Evolutionary conservation across 2,888 invertebrate genomes (phyloP).

Genomic region (Epirrita christyi): DNA sequence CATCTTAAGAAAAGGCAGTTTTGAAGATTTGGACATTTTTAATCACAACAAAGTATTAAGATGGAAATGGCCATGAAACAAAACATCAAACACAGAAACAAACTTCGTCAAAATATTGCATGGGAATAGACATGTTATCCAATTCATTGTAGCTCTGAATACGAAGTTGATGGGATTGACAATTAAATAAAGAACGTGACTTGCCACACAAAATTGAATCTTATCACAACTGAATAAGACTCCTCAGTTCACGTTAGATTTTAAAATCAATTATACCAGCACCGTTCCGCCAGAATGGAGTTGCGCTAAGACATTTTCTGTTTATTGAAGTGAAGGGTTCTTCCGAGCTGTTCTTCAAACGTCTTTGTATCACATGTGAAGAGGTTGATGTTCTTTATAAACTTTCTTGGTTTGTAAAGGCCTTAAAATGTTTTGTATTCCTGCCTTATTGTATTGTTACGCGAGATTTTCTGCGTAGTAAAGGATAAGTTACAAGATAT

Average conservation of each 20-base stretch:
- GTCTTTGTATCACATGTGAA: slow-evolving; percentile 20
- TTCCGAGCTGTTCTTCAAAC: slow-evolving; percentile 33
- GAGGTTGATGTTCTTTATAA: slow-evolving; percentile 11
- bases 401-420: slow-evolving; percentile 5
- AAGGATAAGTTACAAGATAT: neutral
- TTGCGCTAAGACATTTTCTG: slow-evolving; percentile 45
- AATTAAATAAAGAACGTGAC: slow-evolving; percentile 3
- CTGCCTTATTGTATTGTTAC: neutral
- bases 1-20: too few species aligned
- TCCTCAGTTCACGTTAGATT: slow-evolving; percentile 24
- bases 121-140: neutral
- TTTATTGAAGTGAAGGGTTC: slow-evolving; percentile 48
- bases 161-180: slow-evolving; percentile 3
- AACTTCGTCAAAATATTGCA: neutral
- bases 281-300: slow-evolving; percentile 42
- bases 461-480: neutral
- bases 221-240: slow-evolving; percentile 23
- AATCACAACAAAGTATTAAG: too few species aligned
- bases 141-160: neutral
- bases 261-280: slow-evolving; percentile 45
- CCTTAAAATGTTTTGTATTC: slow-evolving; percentile 12
- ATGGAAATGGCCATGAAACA: too few species aligned
- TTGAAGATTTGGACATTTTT: too few species aligned
- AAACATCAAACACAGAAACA: too few species aligned
- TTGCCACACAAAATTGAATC: slow-evolving; percentile 18